phyloP scores from a whole-genome alignment of 2,113 vertebrate species.

The Bucco capensis region DNA sequence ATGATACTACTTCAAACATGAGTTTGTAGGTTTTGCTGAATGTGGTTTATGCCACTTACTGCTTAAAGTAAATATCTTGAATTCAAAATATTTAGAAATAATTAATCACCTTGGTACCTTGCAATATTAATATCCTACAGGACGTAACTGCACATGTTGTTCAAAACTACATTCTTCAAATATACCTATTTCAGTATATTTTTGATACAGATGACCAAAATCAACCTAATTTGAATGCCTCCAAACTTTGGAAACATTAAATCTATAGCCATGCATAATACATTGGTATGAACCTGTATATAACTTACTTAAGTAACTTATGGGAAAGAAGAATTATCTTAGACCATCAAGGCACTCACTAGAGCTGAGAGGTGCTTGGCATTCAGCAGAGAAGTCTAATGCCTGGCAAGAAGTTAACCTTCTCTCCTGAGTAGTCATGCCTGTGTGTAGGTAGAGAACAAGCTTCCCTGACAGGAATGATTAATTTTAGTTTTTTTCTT shows the following conservation, averaged over 20 bases:
- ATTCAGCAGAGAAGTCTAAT: not conserved
- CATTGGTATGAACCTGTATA: not conserved
- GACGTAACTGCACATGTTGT: not conserved
- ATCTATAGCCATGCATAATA: not conserved
- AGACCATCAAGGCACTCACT: not conserved
- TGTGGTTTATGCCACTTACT: not conserved
- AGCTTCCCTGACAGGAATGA: not conserved
- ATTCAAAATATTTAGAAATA: not conserved
- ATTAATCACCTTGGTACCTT: not conserved
- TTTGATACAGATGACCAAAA: not conserved
- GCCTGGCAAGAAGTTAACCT: not conserved
- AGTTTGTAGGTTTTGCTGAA: not conserved
- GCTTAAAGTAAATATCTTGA: not conserved
- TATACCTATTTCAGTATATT: not conserved
- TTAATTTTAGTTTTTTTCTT: not conserved
- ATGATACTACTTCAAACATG: constrained; percentile 1
- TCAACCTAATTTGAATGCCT: not conserved
- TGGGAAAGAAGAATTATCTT: not conserved
- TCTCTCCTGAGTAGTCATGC: too few relatives aligned
- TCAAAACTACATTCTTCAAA: not conserved
- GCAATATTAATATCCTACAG: not conserved
- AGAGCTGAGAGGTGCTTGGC: not conserved
- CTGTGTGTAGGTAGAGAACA: too few relatives aligned
- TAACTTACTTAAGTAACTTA: too few relatives aligned
- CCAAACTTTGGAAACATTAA: not conserved